Evolutionary conservation across 2,113 vertebrate genomes (phyloP).

Genomic region (Puntigrus tetrazona): DNA sequence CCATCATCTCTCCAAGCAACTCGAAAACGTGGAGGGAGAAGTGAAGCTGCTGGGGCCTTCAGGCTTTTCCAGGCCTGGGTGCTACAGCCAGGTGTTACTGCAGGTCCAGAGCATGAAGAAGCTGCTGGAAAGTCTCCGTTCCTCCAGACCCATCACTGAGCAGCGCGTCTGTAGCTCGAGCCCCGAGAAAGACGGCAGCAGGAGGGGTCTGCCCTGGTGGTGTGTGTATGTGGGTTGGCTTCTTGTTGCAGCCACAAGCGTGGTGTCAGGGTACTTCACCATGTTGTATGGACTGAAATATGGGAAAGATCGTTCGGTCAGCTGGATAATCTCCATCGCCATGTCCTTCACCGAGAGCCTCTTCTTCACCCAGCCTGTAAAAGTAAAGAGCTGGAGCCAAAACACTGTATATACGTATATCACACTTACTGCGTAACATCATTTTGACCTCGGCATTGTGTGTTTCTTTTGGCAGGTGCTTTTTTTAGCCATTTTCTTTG

Average conservation of each 20-base stretch:
- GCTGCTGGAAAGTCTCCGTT: slow-evolving; percentile 71
- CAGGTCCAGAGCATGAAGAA: slow-evolving; percentile 86
- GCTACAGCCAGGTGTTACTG: slow-evolving; percentile 78
- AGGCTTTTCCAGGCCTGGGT: slow-evolving; percentile 76
- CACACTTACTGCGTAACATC: background rate
- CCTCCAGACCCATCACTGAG: slow-evolving; percentile 60
- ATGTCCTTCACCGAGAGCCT: slow-evolving; percentile 94
- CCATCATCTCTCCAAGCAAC: slow-evolving; percentile 82
- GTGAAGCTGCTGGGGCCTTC: slow-evolving; percentile 79
- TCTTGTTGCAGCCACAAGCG: slow-evolving; percentile 83
- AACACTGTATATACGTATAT: background rate
- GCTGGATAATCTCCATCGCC: slow-evolving; percentile 91
- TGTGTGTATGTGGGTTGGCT: slow-evolving; percentile 89
- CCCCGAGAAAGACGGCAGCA: slow-evolving; percentile 59
- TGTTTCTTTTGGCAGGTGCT: slow-evolving; percentile 78
- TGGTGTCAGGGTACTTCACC: slow-evolving; percentile 88
- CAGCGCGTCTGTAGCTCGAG: slow-evolving; percentile 61
- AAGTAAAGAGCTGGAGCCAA: slow-evolving; percentile 73
- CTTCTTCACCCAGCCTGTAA: slow-evolving; percentile 91
- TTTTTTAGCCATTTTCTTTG: slow-evolving; percentile 93
- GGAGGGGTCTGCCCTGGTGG: slow-evolving; percentile 89
- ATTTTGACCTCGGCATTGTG: background rate
- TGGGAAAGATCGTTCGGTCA: slow-evolving; percentile 85
- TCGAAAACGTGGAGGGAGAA: slow-evolving; percentile 83
- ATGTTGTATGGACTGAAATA: slow-evolving; percentile 93